Percentiles rank a stretch among this genome's conserved stretches.
phyloP scores from a whole-genome alignment of 2,888 invertebrate genomes.

The Lagria hirta region DNA sequence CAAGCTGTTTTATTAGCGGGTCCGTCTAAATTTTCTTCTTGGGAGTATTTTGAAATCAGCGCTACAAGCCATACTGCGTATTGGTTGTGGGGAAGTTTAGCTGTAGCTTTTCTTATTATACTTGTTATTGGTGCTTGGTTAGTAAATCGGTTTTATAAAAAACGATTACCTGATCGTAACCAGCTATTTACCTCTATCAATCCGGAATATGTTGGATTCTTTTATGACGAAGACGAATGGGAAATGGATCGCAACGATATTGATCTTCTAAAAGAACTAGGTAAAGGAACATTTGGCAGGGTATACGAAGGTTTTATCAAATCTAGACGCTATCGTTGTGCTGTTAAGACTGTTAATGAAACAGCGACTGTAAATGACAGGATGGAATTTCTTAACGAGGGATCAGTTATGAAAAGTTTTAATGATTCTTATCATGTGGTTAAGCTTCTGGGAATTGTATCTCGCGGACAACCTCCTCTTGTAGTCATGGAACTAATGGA shows the following conservation, averaged over 20 bases:
- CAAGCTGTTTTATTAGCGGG: constrained; percentile 64
- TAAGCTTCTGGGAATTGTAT: constrained; percentile 65
- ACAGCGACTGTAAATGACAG: constrained; percentile 59
- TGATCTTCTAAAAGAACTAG: constrained; percentile 57
- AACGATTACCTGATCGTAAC: constrained; percentile 46
- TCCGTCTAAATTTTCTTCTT: constrained; percentile 50
- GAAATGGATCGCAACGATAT: constrained; percentile 66
- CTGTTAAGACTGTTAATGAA: constrained; percentile 66
- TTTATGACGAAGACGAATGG: constrained; percentile 71
- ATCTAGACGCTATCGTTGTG: constrained; percentile 55
- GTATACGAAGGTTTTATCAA: constrained; percentile 64
- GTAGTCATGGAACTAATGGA: constrained; percentile 82
- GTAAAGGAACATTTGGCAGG: constrained; percentile 74
- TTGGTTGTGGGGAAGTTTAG: constrained; percentile 10
- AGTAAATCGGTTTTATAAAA: constrained; percentile 38
- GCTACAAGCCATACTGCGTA: neutral
- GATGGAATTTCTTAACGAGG: constrained; percentile 69
- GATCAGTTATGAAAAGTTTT: constrained; percentile 72
- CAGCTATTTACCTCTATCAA: constrained; percentile 62
- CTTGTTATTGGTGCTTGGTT: constrained; percentile 30
- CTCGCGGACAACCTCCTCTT: constrained; percentile 65
- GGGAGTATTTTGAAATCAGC: constrained; percentile 33
- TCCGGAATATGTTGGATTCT: constrained; percentile 63
- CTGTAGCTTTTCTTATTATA: constrained; percentile 31
- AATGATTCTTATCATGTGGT: constrained; percentile 68